Evolutionary conservation across 2,797 vertebrate species (phyloP), one percentile per base, ranked within the genome.

Genomic region (Cygnus olor): DNA sequence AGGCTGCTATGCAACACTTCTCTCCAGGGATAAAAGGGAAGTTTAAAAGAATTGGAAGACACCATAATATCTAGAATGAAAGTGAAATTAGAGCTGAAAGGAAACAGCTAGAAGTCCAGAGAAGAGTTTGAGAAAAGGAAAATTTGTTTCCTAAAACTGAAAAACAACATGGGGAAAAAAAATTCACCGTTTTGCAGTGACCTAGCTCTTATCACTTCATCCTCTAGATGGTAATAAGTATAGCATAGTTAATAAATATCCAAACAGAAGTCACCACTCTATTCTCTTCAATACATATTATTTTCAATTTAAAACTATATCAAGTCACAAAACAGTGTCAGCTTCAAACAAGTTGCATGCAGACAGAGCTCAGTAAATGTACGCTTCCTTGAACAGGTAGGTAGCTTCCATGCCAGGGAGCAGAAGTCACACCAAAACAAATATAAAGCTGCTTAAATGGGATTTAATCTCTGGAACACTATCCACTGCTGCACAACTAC

Each of bases 391-490:
- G 73, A 77, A 65, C 45, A 91, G 92, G 89, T 88, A 92, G 74
- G 90, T 87, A 92, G 74, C 19, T 47, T 66, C 71, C 22, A 9
- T 30, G 83, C 65, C 85, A 94, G 81, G 89, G 95, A 96, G 79
- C 5, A 0, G 73, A 90, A 93, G 30, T 28, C 61, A 93, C 47
- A 64, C 69, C 79, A 76, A 63, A 71, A 78, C 74, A 96, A 93
- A 94, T 36, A 94, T 89, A 93, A 85, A 83, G 80, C 77, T 93
- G 81, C 94, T 95, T 90, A 94, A 89, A 79, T 71, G 69, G 83
- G 78, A 92, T 95, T 96, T 96, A 93, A 93, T 96, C 78, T 88
- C 85, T 93, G 81, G 80, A 93, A 93, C 74, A 80, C 81, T 76
- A 92, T 88, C 80, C 85, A 80, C 79, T 77, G 74, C 61, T 74